Evolutionary conservation across 2,113 vertebrate species (phyloP).

Genomic region (Callipepla californica): DNA sequence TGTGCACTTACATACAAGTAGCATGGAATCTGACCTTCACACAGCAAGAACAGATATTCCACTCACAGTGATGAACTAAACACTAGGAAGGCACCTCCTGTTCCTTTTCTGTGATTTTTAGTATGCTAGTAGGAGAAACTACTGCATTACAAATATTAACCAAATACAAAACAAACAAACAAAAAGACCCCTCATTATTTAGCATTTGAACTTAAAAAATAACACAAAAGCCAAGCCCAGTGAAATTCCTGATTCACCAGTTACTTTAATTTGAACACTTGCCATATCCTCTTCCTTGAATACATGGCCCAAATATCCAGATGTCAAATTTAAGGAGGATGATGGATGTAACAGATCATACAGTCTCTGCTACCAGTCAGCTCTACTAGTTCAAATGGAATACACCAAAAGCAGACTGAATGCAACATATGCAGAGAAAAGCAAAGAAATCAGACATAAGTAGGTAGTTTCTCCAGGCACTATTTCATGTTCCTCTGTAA

Average conservation of each 20-base stretch:
- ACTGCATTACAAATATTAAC: background rate
- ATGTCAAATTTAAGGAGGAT: background rate
- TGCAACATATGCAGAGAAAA: background rate
- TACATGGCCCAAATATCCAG: background rate
- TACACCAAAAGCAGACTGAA: background rate
- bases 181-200: background rate
- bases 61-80: background rate
- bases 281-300: background rate
- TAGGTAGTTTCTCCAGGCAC: background rate
- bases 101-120: background rate
- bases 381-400: background rate
- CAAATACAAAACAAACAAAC: background rate
- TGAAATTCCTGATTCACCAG: background rate
- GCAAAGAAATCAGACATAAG: background rate
- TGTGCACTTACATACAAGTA: background rate
- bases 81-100: background rate
- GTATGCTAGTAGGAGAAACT: background rate
- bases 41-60: background rate
- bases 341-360: background rate
- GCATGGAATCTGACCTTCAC: background rate
- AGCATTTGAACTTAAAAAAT: background rate
- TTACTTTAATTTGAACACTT: too few species aligned
- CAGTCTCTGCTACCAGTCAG: background rate
- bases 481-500: background rate
- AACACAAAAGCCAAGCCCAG: background rate